A percentile compares a stretch with the other conserved stretches of the same genome.
Evolutionary conservation across 2,797 vertebrate genomes (phyloP).

Genomic region (Vespertilio murinus): DNA sequence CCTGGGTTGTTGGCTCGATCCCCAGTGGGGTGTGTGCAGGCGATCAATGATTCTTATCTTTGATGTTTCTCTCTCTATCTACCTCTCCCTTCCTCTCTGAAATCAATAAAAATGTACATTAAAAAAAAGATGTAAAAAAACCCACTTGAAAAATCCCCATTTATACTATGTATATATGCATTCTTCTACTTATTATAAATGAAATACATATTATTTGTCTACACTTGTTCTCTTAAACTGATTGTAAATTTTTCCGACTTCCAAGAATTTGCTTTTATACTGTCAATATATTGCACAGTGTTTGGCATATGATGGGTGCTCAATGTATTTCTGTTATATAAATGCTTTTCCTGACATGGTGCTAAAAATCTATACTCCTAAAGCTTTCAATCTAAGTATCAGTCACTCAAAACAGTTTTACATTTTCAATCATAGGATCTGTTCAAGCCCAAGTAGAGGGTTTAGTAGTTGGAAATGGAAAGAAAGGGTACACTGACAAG

Average conservation of each 20-base stretch:
- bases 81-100: no score
- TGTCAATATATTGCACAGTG: neutral
- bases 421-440: neutral
- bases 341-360: neutral
- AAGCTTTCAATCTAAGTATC: neutral
- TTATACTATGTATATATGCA: neutral
- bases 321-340: neutral
- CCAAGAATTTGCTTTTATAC: neutral
- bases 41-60: no score
- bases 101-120: no score
- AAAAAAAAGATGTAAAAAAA: neutral
- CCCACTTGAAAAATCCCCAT: neutral
- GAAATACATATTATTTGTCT: neutral
- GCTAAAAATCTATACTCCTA: neutral
- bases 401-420: neutral
- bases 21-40: no score
- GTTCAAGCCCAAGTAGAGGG: neutral
- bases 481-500: neutral
- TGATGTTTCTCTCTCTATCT: no score
- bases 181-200: neutral
- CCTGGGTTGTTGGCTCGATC: no score
- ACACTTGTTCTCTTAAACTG: conserved; percentile 4
- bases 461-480: neutral
- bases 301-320: neutral
- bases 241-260: neutral